Evolutionary conservation across 53 echinoderm and acorn worm species (phyloP), one percentile per base, ranked within the genome.

Genomic region (Arbacia lixula): DNA sequence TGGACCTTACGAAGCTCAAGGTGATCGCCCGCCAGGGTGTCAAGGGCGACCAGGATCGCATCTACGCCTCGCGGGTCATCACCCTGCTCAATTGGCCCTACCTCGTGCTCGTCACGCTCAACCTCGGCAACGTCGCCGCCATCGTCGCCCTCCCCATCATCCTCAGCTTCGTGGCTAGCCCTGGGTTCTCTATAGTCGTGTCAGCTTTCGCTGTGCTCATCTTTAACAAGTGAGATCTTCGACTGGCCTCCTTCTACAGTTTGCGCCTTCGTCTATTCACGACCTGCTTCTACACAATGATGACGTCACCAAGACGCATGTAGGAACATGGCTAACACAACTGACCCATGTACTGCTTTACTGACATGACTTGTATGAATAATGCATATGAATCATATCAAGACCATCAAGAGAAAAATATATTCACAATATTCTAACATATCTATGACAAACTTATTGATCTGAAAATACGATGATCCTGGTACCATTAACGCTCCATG

Each of bases 141-240:
- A 91, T 93, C 29, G 93, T 91, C 60, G 75, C 82, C 29, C 87
- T 88, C 85, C 90, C 90, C 1, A 68, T 93, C 14, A 84, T 93
- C 40, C 61, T 93, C 35, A 85, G 75, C 54, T 42, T 29, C 34
- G 78, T 93, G 43, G 72, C 82, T 1, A 62, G 86, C 54, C 85
- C 90, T 1, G 62, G 67, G 26, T 53, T 87, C 19, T 91, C 93
- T 19, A 85, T 93, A 19, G 19, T 77, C n/a, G 86, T 90, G 20
- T 93, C 93, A 0, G 90, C 86, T 20, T 60, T 88, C 11, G 88
- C 93, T 0, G 93, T 93, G 11, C 81, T 93, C 5, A 37, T 93
- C 42, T 87, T 90, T 33, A 91, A 91, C 10, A 91, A 93, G 93
- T 93, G 82, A 82, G 93, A 85, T 25, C 22, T 57, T 64, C 8